Conservation (phyloP, 92 coral and sea anemone species). For the Paragorgia papillata region DNA sequence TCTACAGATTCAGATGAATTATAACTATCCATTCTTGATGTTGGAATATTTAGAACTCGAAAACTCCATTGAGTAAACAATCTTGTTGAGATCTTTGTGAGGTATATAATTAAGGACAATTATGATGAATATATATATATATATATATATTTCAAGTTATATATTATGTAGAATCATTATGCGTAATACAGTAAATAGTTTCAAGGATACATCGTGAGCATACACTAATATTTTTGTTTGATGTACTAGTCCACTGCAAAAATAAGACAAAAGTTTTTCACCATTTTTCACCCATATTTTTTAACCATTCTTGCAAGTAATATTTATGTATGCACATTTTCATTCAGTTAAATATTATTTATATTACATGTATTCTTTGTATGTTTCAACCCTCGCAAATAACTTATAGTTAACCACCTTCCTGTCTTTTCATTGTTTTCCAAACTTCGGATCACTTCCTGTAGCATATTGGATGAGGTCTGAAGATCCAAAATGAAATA, state of each 20-base stretch:
- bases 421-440: not conserved
- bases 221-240: constrained; percentile 79
- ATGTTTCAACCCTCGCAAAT: too few species aligned
- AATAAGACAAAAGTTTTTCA: constrained; percentile 1
- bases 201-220: constrained; percentile 92
- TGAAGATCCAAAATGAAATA: not conserved
- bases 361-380: too few species aligned
- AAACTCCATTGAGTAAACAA: constrained; percentile 93
- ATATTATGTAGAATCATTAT: too few species aligned
- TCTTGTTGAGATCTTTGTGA: constrained; percentile 70
- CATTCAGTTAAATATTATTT: too few species aligned
- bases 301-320: too few species aligned
- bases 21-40: constrained; percentile 91
- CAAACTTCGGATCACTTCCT: constrained; percentile 36
- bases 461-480: constrained; percentile 41
- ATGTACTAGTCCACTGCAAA: constrained; percentile 75
- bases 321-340: too few species aligned
- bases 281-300: too few species aligned
- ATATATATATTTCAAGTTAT: too few species aligned
- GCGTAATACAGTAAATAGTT: too few species aligned
- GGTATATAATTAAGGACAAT: not conserved
- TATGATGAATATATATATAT: not conserved
- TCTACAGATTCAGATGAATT: constrained; percentile 81
- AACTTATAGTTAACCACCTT: too few species aligned
- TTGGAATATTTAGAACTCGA: constrained; percentile 77